Evolutionary conservation across 2,888 invertebrate genomes (phyloP).

Genomic region (Drosophila differens): DNA sequence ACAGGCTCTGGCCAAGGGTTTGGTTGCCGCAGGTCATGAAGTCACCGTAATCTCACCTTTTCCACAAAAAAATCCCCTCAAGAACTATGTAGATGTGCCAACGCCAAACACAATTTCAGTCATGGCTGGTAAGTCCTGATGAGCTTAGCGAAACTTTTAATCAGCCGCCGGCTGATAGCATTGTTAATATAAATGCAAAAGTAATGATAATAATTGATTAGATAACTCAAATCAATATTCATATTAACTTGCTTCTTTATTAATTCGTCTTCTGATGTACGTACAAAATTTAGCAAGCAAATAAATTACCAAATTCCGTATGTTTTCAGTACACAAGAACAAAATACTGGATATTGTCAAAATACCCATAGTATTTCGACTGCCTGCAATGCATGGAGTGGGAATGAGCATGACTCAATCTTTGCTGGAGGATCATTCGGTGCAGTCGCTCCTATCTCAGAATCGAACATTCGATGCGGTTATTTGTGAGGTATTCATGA

Average conservation of each 20-base stretch:
- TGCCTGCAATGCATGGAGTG: constrained; percentile 31
- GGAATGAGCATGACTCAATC: constrained; percentile 45
- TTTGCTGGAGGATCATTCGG: constrained; percentile 63
- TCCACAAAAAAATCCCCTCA: constrained; percentile 71
- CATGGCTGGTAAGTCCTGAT: constrained; percentile 55
- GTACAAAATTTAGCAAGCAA: background rate
- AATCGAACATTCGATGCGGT: constrained; percentile 84
- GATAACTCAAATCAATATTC: background rate
- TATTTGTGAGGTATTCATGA: constrained; percentile 82
- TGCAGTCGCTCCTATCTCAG: constrained; percentile 76
- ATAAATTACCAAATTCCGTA: background rate
- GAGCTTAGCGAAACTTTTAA: constrained; percentile 9
- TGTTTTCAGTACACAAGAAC: constrained; percentile 30
- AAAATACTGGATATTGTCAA: constrained; percentile 30
- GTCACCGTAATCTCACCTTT: constrained; percentile 82
- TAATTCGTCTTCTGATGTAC: background rate
- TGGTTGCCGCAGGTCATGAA: constrained; percentile 83
- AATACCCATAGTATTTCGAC: constrained; percentile 13
- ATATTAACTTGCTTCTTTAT: background rate
- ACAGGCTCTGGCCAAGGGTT: constrained; percentile 75
- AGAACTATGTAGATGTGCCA: constrained; percentile 71
- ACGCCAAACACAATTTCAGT: constrained; percentile 39
- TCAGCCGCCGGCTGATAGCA: constrained; percentile 17
- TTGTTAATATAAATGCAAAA: background rate
- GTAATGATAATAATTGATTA: background rate